phyloP scores from a whole-genome alignment of 2,888 invertebrate genomes.

The Nasonia oneida region DNA sequence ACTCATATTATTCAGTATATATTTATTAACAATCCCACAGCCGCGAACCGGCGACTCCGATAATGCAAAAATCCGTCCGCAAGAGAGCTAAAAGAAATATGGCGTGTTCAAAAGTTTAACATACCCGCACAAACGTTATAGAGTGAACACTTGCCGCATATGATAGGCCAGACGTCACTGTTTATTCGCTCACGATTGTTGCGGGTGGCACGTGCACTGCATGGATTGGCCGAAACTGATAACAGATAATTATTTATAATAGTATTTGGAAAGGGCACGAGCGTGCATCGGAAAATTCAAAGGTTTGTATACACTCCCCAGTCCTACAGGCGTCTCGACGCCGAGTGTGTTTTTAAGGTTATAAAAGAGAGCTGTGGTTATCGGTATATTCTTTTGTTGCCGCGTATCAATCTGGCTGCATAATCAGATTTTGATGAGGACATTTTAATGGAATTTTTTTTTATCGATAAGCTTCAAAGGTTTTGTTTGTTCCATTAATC shows the following conservation, averaged over 20 bases:
- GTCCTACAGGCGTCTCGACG: not conserved
- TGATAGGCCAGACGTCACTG: constrained; percentile 39
- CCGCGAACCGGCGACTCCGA: too few relatives aligned
- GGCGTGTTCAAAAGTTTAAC: constrained; percentile 37
- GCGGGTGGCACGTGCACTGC: constrained; percentile 65
- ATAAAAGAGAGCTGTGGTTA: not conserved
- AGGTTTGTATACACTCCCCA: not conserved
- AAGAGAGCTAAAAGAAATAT: constrained; percentile 24
- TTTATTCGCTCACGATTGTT: constrained; percentile 44
- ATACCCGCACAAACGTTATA: not conserved
- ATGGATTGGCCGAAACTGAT: constrained; percentile 66
- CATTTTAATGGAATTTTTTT: not conserved
- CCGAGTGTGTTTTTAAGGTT: constrained; percentile 45
- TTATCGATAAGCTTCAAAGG: not conserved
- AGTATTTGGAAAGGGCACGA: not conserved
- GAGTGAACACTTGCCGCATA: not conserved
- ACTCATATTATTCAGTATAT: too few relatives aligned
- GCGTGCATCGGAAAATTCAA: constrained; percentile 20
- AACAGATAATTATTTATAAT: constrained; percentile 28
- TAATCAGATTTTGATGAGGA: not conserved
- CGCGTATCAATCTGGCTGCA: not conserved
- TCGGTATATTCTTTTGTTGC: not conserved
- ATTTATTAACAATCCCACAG: too few relatives aligned
- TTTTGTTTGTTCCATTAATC: not conserved
- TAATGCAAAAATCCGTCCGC: too few relatives aligned